Evolutionary conservation across 2,797 vertebrate species (phyloP).

Genomic region (Notolabrus celidotus): DNA sequence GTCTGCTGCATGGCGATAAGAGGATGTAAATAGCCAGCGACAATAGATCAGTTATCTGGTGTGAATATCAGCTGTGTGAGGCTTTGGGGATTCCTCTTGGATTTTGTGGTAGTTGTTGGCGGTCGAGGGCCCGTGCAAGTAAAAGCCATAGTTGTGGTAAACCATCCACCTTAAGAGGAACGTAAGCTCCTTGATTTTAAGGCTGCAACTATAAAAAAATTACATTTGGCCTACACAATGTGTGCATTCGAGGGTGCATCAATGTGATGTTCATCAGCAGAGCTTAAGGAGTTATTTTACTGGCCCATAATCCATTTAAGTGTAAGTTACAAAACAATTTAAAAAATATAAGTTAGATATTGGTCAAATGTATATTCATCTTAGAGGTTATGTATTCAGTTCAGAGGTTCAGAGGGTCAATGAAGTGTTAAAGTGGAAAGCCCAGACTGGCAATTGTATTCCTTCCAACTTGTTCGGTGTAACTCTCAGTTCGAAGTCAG

Average conservation of each 20-base stretch:
- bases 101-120: not conserved
- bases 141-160: not conserved
- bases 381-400: not conserved
- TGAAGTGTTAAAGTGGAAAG: not conserved
- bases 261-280: no score
- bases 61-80: slow-evolving; percentile 43
- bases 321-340: not conserved
- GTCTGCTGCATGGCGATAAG: slow-evolving; percentile 62
- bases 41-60: slow-evolving; percentile 51
- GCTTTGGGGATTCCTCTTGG: not conserved
- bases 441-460: not conserved
- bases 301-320: no score
- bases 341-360: not conserved
- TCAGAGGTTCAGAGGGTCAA: not conserved
- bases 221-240: no score
- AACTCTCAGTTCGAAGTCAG: slow-evolving; percentile 6
- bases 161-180: no score
- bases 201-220: no score
- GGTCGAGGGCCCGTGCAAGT: not conserved
- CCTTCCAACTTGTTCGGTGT: not conserved
- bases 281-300: no score
- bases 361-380: not conserved
- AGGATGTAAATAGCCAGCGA: slow-evolving; percentile 50
- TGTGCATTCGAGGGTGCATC: no score
- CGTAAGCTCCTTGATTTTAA: no score